Percentiles rank a stretch among this genome's conserved stretches.
These are phyloP conservation scores for Melanargia galathea DNA, from an alignment of 2,888 invertebrate species.

Conservation along the genomic window DNA sequence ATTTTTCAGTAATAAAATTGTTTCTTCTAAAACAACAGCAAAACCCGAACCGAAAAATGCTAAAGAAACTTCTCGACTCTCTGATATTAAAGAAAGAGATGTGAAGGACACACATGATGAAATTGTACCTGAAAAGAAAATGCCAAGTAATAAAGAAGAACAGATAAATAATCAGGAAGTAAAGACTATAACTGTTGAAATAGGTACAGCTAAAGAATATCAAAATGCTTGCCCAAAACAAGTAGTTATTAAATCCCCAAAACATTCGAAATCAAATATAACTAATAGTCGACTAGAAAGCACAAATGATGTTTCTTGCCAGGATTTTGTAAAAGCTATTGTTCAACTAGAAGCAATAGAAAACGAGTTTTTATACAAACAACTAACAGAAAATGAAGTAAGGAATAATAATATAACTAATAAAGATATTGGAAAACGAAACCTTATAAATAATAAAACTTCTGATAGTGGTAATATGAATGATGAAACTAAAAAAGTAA, in stretches of 20 bases:
- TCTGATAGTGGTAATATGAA: slow-evolving; percentile 12
- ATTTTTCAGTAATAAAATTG: slow-evolving; percentile 71
- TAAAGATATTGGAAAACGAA: slow-evolving; percentile 53
- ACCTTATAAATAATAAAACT: not conserved
- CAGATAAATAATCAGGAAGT: slow-evolving; percentile 38
- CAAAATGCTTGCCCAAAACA: slow-evolving; percentile 63
- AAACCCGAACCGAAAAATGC: slow-evolving; percentile 67
- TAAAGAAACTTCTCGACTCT: slow-evolving; percentile 65
- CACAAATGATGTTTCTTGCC: slow-evolving; percentile 52
- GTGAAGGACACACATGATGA: slow-evolving; percentile 46
- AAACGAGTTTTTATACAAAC: slow-evolving; percentile 63
- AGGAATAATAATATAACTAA: slow-evolving; percentile 69
- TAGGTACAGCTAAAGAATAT: slow-evolving; percentile 71
- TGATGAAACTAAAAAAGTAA: slow-evolving; percentile 46
- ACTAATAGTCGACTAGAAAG: slow-evolving; percentile 44
- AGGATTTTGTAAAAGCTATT: slow-evolving; percentile 62
- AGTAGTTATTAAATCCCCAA: slow-evolving; percentile 68
- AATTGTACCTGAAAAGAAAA: slow-evolving; percentile 22
- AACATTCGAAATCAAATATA: slow-evolving; percentile 44
- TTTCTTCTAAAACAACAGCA: slow-evolving; percentile 61
- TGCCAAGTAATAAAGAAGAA: slow-evolving; percentile 37
- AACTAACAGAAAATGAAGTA: slow-evolving; percentile 56
- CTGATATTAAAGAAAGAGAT: slow-evolving; percentile 74
- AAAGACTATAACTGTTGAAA: slow-evolving; percentile 53
- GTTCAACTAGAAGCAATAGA: slow-evolving; percentile 70